phyloP scores from a whole-genome alignment of 2,888 invertebrate genomes.

The Trissoscelio sp. region DNA sequence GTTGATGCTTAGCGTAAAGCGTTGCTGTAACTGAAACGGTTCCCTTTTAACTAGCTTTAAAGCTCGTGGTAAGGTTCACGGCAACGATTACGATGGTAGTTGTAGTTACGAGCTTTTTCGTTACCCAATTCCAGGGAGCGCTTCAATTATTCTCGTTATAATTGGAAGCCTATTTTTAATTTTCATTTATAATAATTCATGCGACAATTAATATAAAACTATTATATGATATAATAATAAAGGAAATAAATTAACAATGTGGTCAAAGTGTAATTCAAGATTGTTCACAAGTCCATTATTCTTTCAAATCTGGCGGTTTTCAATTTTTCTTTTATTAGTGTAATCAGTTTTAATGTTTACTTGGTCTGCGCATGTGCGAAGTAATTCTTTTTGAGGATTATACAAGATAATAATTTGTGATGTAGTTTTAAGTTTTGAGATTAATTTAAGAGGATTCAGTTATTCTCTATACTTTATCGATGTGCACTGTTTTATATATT shows the following conservation, averaged over 20 bases:
- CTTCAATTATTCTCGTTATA: conserved; percentile 79
- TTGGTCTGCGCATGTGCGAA: no score
- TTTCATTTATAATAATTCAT: conserved; percentile 80
- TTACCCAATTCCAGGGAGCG: conserved; percentile 77
- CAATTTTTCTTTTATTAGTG: background rate
- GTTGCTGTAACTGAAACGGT: conserved; percentile 76
- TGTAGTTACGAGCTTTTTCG: conserved; percentile 66
- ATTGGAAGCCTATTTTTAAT: conserved; percentile 82
- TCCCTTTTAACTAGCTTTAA: conserved; percentile 73
- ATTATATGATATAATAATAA: conserved; percentile 82
- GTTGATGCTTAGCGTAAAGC: conserved; percentile 73
- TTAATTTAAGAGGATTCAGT: no score
- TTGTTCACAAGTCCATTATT: conserved; percentile 13
- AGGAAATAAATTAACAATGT: conserved; percentile 78
- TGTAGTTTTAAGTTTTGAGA: no score
- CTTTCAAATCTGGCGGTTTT: background rate
- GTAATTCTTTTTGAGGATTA: no score
- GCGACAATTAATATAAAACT: conserved; percentile 80
- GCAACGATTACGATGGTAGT: conserved; percentile 59
- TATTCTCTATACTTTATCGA: no score
- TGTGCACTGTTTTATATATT: no score
- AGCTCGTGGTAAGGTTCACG: conserved; percentile 72
- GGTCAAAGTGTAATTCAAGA: conserved; percentile 52
- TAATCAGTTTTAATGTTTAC: background rate
- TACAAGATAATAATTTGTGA: no score